Conservation (phyloP, 2,888 invertebrate species). For the Synergus japonicus region DNA sequence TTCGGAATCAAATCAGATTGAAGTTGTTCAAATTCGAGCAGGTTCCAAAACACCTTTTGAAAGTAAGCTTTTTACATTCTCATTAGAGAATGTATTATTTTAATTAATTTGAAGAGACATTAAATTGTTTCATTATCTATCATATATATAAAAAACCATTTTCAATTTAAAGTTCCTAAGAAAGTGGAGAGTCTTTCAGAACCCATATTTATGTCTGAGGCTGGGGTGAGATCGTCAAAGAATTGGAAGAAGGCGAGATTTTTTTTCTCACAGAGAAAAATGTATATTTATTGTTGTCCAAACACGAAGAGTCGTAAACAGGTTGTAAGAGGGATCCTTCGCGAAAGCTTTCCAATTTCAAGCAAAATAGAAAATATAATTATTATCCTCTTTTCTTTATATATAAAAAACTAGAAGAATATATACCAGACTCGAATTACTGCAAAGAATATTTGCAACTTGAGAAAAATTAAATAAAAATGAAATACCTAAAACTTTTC, state of each 20-base stretch:
- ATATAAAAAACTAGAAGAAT: background rate
- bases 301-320: slow-evolving; percentile 58
- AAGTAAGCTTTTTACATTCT: background rate
- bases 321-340: slow-evolving; percentile 57
- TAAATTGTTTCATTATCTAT: too few relatives aligned
- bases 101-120: too few relatives aligned
- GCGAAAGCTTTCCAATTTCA: slow-evolving; percentile 34
- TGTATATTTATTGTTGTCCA: slow-evolving; percentile 30
- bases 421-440: background rate
- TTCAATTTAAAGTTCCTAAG: background rate
- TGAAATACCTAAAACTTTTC: too few relatives aligned
- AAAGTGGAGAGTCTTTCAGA: background rate
- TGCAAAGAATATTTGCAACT: background rate
- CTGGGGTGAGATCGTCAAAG: slow-evolving; percentile 23
- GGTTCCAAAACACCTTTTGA: background rate
- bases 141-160: background rate
- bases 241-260: background rate
- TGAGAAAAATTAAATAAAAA: background rate
- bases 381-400: background rate
- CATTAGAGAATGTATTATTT: too few relatives aligned
- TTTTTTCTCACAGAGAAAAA: background rate
- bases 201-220: background rate
- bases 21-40: background rate
- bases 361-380: background rate
- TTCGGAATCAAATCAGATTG: background rate